These are phyloP conservation scores for Acrobasis consociella DNA, from an alignment of 2,888 invertebrate species.

Conservation along the genomic window DNA sequence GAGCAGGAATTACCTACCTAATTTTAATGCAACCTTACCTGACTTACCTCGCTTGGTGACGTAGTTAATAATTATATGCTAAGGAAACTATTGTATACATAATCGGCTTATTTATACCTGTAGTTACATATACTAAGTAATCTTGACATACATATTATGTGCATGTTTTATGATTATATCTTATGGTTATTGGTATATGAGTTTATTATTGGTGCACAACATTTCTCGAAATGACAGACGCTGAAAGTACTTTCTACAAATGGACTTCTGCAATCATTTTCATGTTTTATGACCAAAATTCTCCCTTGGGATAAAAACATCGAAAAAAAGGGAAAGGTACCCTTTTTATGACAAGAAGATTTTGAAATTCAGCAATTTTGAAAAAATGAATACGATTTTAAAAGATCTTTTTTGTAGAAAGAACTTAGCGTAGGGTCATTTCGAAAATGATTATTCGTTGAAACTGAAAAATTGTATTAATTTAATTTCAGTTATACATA, in stretches of 20 bases:
- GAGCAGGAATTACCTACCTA: constrained; percentile 14
- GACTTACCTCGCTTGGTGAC: not conserved
- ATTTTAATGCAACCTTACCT: constrained; percentile 10
- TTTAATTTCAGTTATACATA: constrained; percentile 52
- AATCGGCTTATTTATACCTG: constrained; percentile 1
- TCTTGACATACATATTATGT: constrained; percentile 3
- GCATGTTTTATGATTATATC: constrained; percentile 11
- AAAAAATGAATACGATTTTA: too few relatives aligned
- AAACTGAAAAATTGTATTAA: constrained; percentile 26
- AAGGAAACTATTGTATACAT: constrained; percentile 3
- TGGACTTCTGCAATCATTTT: too few relatives aligned
- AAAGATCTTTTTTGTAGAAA: too few relatives aligned
- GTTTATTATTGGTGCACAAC: not conserved
- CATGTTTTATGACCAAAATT: too few relatives aligned
- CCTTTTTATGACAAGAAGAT: too few relatives aligned
- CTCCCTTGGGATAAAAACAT: too few relatives aligned
- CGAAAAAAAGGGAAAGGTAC: too few relatives aligned
- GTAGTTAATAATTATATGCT: not conserved
- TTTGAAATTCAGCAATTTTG: too few relatives aligned
- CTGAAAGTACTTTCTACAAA: too few relatives aligned
- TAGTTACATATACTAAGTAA: not conserved
- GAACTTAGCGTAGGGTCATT: too few relatives aligned
- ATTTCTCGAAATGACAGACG: too few relatives aligned
- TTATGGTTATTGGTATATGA: constrained; percentile 38
- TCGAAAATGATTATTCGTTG: too few relatives aligned